A percentile compares a stretch with the other conserved stretches of the same genome.
Conservation (phyloP, 2,888 invertebrate genomes). For the Rhaphigaster nebulosa region DNA sequence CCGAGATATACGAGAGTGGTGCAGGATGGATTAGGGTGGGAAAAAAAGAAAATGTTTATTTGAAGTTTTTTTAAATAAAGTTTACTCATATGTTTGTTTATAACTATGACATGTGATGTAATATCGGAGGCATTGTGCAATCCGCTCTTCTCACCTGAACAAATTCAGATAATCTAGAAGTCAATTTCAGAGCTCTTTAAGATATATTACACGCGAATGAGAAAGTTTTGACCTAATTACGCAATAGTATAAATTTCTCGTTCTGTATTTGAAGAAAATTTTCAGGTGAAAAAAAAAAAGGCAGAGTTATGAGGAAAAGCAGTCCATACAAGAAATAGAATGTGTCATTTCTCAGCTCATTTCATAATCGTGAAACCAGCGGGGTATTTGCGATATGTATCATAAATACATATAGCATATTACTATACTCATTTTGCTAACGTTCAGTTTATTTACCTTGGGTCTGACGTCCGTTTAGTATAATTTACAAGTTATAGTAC, state of each 20-base stretch:
- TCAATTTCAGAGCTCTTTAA: neutral
- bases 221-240: neutral
- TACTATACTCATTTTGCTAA: too few species aligned
- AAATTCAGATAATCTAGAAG: neutral
- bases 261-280: neutral
- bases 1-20: too few species aligned
- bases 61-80: neutral
- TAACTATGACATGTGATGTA: neutral
- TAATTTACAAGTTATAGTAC: too few species aligned
- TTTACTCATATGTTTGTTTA: neutral
- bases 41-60: neutral
- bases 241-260: neutral
- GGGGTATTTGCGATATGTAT: neutral
- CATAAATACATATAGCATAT: too few species aligned
- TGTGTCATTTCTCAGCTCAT: neutral
- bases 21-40: too few species aligned
- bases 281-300: neutral
- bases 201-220: slow-evolving; percentile 4
- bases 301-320: neutral
- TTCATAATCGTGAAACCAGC: neutral
- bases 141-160: neutral
- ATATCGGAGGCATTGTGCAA: neutral
- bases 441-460: too few species aligned
- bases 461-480: too few species aligned
- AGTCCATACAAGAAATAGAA: neutral